Conservation (phyloP, 2,888 invertebrate species). For the Icerya purchasi region DNA sequence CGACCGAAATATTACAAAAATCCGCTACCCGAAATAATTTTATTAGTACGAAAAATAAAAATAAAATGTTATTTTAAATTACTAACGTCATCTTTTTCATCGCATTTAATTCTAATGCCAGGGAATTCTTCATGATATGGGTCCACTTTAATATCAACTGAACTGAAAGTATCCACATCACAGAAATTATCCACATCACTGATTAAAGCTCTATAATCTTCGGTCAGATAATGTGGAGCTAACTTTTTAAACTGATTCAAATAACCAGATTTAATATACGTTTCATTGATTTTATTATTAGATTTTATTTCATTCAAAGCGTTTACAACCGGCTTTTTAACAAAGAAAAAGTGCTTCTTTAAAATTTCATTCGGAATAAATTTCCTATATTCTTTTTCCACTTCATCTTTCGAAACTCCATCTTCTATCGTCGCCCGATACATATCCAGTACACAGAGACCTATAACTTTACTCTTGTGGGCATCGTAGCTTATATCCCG, state of each 20-base stretch:
- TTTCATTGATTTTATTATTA: constrained; percentile 31
- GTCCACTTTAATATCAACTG: constrained; percentile 45
- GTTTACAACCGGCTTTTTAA: constrained; percentile 50
- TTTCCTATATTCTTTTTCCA: constrained; percentile 57
- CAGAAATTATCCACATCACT: constrained; percentile 62
- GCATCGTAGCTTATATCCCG: constrained; percentile 57
- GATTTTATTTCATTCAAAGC: constrained; percentile 32
- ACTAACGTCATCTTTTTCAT: constrained; percentile 37
- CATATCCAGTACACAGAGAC: constrained; percentile 73
- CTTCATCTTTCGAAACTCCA: constrained; percentile 38
- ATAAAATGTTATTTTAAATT: not conserved
- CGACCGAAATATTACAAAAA: no score
- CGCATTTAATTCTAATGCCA: constrained; percentile 41
- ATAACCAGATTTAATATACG: constrained; percentile 56
- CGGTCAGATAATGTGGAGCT: constrained; percentile 60
- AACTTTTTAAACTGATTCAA: constrained; percentile 56
- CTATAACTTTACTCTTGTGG: constrained; percentile 53
- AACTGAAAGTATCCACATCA: constrained; percentile 69
- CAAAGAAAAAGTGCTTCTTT: constrained; percentile 45
- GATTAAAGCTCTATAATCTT: constrained; percentile 44
- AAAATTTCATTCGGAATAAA: constrained; percentile 62
- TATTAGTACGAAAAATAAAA: not conserved
- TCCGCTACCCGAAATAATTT: no score
- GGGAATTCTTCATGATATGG: constrained; percentile 41
- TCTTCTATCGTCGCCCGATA: constrained; percentile 60